Evolutionary conservation across 2,888 invertebrate species (phyloP), one percentile per base, ranked within the genome.

Genomic region (Harmothoe impar): DNA sequence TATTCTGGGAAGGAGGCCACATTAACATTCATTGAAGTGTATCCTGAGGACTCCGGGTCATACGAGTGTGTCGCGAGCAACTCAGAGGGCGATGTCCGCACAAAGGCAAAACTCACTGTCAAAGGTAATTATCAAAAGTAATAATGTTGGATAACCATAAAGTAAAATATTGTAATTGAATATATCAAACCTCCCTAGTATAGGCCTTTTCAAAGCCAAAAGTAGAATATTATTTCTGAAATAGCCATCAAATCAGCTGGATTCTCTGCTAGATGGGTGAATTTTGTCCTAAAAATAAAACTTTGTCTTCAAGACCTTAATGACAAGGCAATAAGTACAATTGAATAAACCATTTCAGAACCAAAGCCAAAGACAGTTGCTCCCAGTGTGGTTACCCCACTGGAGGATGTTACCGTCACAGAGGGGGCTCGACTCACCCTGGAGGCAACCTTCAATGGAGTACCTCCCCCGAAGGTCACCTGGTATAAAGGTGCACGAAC

Each of bases 11-110:
- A 92, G 31, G 92, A 92, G 20, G 98, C 99, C 84, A 98, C 98
- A 0, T 97, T 99, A 96, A 99, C 99, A 96, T 98, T 99, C 94
- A 97, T 98, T 92, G 98, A 99, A 96, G 98, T 98, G 95, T 97
- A 98, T 94, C 98, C 98, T 0, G 98, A 98, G 92, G 99, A 99
- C 96, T 98, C 98, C 92, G 99, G 99, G 93, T 98, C 98, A 95
- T 99, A 99, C 96, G 97, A 97, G 90, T 99, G 99, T 96, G 97
- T 98, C 54, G 99, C 99, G 31, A 98, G 97, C 92, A 99, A 99
- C 96, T 97, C 97, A 90, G 98, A 98, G 95, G 99, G 99, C 94
- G 97, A 97, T 72, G 99, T 98, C 94, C 94, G 93, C 91, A 94
- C 95, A 7, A 92, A 92, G 25, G 94, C 93, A 35, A 91, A 93